phyloP scores from a whole-genome alignment of 2,888 invertebrate genomes.

The Antitype chi region DNA sequence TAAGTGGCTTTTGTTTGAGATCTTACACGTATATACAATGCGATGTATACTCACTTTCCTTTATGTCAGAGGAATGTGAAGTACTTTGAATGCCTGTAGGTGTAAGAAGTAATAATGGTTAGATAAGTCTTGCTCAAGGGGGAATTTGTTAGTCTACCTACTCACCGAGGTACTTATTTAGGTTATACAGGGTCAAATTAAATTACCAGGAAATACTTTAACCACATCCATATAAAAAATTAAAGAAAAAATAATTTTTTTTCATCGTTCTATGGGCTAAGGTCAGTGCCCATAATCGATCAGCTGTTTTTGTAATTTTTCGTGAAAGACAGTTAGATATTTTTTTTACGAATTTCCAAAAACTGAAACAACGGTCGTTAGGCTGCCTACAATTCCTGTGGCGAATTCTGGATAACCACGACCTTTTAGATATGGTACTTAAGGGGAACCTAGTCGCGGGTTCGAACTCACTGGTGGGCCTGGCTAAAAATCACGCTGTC shows the following conservation, averaged over 20 bases:
- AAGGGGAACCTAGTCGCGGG: too few relatives aligned
- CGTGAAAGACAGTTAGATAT: too few relatives aligned
- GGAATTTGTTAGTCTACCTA: not conserved
- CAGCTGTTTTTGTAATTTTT: too few relatives aligned
- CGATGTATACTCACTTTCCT: conserved; percentile 28
- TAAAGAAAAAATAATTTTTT: too few relatives aligned
- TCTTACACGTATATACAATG: conserved; percentile 17
- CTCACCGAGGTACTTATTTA: not conserved
- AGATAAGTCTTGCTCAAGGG: not conserved
- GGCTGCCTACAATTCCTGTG: not conserved
- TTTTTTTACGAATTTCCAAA: too few relatives aligned
- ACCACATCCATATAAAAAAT: too few relatives aligned
- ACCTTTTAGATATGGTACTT: conserved; percentile 6
- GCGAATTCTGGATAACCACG: not conserved
- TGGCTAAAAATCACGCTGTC: too few relatives aligned
- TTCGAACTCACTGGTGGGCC: too few relatives aligned
- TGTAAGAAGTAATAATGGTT: conserved; percentile 11
- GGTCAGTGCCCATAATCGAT: too few relatives aligned
- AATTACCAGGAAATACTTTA: too few relatives aligned
- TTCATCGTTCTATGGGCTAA: too few relatives aligned
- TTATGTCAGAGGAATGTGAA: conserved; percentile 39
- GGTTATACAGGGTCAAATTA: not conserved
- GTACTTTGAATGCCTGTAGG: conserved; percentile 39
- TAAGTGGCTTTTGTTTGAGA: conserved; percentile 58
- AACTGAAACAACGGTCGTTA: not conserved